Evolutionary conservation across 2,888 invertebrate genomes (phyloP).

Genomic region (Lacanobia wlatinum): DNA sequence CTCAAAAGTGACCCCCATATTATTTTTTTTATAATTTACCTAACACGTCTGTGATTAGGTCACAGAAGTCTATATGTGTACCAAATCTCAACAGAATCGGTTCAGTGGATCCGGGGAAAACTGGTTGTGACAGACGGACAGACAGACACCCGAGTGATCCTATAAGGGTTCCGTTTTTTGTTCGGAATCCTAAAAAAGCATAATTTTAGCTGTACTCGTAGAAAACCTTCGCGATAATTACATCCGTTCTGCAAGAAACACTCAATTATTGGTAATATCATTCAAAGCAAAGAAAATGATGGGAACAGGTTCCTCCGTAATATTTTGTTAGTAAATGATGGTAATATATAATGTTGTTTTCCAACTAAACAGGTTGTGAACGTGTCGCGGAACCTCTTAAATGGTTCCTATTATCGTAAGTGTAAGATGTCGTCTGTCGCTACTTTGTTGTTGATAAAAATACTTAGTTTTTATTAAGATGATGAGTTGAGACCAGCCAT

Average conservation of each 20-base stretch:
- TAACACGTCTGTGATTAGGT: no score
- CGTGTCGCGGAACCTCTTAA: not conserved
- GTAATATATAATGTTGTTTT: not conserved
- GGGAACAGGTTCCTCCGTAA: not conserved
- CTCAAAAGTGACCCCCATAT: no score
- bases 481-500: not conserved
- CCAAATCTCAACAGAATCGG: no score
- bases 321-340: not conserved
- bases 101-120: no score
- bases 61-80: no score
- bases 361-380: conserved; percentile 6
- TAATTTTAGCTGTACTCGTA: no score
- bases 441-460: not conserved
- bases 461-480: not conserved
- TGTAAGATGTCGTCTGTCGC: not conserved
- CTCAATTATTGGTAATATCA: not conserved
- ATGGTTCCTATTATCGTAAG: not conserved
- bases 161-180: no score
- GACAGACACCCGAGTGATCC: no score
- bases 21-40: no score
- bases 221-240: no score
- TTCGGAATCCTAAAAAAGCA: no score
- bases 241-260: not conserved
- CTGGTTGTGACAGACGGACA: no score
- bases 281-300: not conserved